Evolutionary conservation across 1,140 invertebrate genomes (phyloP), one percentile per base, ranked within the genome.

Genomic region (Diuraphis noxia): DNA sequence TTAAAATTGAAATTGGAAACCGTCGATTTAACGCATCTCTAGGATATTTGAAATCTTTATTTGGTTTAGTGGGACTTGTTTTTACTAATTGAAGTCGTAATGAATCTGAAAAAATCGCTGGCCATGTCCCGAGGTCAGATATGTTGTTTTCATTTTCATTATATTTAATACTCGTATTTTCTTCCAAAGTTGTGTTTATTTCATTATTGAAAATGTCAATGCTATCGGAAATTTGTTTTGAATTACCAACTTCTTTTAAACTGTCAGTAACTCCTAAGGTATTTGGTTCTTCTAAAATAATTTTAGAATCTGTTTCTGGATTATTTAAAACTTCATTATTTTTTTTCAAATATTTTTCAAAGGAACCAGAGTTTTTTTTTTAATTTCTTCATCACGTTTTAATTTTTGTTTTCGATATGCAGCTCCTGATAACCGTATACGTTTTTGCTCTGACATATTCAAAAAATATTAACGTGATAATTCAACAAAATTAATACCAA

Each of bases 351-450:
- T 79, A 79, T 79, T 79, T 38, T 79, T 79, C 34, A 79, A 79
- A 79, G 77, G 77, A 79, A 79, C 77, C 77, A 79, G 77, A 79
- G 77, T 81, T 81, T 81, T 81, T 81, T 81, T 63, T 81, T 81
- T 81, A 79, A 81, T 81, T 81, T 81, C 77, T 81, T 81, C 36
- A 81, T 81, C 77, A 81, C 21, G 77, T 81, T 81, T 81, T 81
- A 81, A 81, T 81, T 40, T 81, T 38, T 81, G 77, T 40, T 81
- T 81, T 81, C 36, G 77, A 81, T 40, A 38, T 38, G 77, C 77
- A 81, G 77, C 77, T 81, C 77, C 34, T 81, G 77, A 40, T 38
- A 81, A 81, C 34, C 79, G 79, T 81, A 81, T 81, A 81, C 79
- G 38, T 81, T 81, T 81, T 81, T 81, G 36, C 7, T 40, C 79